Evolutionary conservation across 2,888 invertebrate genomes (phyloP).

Genomic region (Melinaea menophilus): DNA sequence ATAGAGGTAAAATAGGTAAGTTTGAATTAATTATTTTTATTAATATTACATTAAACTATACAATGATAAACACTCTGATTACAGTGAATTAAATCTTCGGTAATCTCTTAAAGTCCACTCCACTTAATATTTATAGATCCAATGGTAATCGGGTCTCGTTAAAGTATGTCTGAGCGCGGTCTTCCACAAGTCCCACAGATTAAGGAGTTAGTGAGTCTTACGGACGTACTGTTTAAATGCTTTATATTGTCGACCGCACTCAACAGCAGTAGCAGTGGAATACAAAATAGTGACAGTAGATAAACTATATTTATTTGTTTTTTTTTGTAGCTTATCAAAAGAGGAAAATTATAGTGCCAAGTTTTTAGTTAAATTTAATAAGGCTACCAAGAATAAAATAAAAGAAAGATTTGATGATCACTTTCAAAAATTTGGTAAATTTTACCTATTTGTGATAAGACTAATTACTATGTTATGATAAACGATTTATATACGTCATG

Average conservation of each 20-base stretch:
- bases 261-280: not conserved
- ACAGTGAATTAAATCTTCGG: not conserved
- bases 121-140: slow-evolving; percentile 11
- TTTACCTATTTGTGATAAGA: no score
- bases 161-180: slow-evolving; percentile 20
- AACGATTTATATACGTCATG: no score
- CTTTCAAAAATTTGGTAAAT: no score
- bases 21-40: not conserved
- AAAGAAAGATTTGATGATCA: no score
- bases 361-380: no score
- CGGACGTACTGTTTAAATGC: slow-evolving; percentile 15
- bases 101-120: not conserved
- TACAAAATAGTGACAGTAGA: not conserved
- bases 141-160: slow-evolving; percentile 18
- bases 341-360: no score
- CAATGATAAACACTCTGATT: not conserved
- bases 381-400: no score
- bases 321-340: no score
- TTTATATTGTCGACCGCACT: slow-evolving; percentile 19
- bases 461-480: no score
- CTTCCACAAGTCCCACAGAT: slow-evolving; percentile 18
- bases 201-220: slow-evolving; percentile 21
- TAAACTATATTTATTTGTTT: not conserved
- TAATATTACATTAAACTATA: not conserved
- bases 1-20: no score